Conservation (phyloP, 2,888 invertebrate species). For the Melinaea menophilus region DNA sequence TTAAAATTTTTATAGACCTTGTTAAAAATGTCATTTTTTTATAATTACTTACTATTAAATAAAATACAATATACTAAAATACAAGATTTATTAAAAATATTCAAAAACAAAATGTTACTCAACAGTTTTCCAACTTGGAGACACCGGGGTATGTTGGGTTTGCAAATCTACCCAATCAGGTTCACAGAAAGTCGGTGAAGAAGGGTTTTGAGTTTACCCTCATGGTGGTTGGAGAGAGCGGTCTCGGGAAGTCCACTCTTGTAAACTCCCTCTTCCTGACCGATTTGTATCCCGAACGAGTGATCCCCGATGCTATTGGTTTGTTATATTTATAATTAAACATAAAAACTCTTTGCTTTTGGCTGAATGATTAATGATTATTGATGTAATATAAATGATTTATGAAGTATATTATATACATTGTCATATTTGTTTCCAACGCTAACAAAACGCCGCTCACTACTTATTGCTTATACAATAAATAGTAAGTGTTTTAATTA, state of each 20-base stretch:
- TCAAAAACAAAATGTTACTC: conserved; percentile 14
- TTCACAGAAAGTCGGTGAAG: conserved; percentile 97
- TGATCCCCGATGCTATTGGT: conserved; percentile 93
- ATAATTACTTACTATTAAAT: too few species aligned
- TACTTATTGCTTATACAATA: conserved; percentile 5
- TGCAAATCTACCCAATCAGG: conserved; percentile 97
- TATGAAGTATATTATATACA: neutral
- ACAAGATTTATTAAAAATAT: conserved; percentile 14
- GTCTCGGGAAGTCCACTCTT: conserved; percentile 96
- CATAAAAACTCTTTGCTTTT: too few species aligned
- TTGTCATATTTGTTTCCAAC: conserved; percentile 1
- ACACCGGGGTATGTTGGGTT: conserved; percentile 95
- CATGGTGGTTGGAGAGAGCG: conserved; percentile 96
- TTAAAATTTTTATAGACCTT: too few species aligned
- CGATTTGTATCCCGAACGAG: conserved; percentile 95
- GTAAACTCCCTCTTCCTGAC: conserved; percentile 97
- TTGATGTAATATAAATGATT: neutral
- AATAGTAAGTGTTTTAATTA: conserved; percentile 4
- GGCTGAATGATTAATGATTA: too few species aligned
- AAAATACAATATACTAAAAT: neutral
- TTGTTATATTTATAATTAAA: conserved; percentile 37
- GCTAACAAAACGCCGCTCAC: conserved; percentile 1
- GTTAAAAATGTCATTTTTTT: neutral
- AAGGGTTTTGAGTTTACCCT: conserved; percentile 98
- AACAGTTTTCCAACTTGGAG: conserved; percentile 89